These are phyloP conservation scores for Gasterosteus aculeatus DNA, from an alignment of 2,113 vertebrate genomes.

Conservation along the genomic window DNA sequence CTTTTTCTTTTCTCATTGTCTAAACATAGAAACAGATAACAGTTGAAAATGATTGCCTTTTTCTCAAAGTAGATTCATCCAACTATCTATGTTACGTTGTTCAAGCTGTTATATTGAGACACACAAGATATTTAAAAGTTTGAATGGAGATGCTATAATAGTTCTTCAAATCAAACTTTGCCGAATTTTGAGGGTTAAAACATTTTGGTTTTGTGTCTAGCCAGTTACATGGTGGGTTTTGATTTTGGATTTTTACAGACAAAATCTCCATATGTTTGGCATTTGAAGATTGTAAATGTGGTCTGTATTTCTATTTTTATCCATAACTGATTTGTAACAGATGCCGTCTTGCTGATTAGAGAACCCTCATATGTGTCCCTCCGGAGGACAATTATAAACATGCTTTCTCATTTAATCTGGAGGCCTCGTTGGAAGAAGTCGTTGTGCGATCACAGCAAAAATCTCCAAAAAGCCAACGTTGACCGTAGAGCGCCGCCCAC, in stretches of 20 bases:
- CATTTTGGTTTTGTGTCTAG: too few species aligned
- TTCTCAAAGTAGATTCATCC: too few species aligned
- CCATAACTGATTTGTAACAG: neutral
- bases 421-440: neutral
- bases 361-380: neutral
- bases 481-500: conserved; percentile 13
- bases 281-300: neutral
- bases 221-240: neutral
- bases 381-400: neutral
- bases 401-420: neutral
- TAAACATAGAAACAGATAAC: neutral
- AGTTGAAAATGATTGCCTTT: too few species aligned
- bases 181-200: neutral
- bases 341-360: neutral
- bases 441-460: neutral
- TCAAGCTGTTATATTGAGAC: neutral
- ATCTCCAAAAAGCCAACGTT: neutral
- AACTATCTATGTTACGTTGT: too few species aligned
- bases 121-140: neutral
- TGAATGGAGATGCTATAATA: neutral
- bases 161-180: neutral
- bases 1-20: neutral
- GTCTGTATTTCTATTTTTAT: too few species aligned
- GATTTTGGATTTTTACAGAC: neutral
- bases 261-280: neutral